Conservation (phyloP, 1,140 invertebrate species). For the Drosophila santomea region DNA sequence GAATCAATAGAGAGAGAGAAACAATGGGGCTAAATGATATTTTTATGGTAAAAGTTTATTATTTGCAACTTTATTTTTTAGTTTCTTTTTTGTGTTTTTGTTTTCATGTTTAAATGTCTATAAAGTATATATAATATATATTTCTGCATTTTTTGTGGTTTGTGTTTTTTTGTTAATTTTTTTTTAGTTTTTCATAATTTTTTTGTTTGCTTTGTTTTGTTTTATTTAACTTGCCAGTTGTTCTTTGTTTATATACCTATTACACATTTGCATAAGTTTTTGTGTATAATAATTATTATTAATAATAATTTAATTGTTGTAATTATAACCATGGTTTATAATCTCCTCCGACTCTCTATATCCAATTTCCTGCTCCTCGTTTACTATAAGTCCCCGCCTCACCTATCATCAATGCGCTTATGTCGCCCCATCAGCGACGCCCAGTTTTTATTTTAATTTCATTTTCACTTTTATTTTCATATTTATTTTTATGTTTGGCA, state of each 20-base stretch:
- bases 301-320: conserved; percentile 81
- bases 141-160: conserved; percentile 65
- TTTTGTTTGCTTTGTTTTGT: conserved; percentile 38
- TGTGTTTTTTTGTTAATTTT: conserved; percentile 41
- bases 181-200: conserved; percentile 51
- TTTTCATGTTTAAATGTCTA: conserved; percentile 84
- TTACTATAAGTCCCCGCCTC: conserved; percentile 1
- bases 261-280: conserved; percentile 74
- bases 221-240: conserved; percentile 67
- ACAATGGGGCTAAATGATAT: conserved; percentile 25
- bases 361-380: conserved; percentile 29
- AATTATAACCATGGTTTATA: conserved; percentile 76
- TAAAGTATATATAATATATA: conserved; percentile 85
- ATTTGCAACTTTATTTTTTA: conserved; percentile 84
- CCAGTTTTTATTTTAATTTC: conserved; percentile 30
- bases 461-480: neutral
- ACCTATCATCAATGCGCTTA: conserved; percentile 11
- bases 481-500: conserved; percentile 39
- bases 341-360: conserved; percentile 25
- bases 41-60: conserved; percentile 84
- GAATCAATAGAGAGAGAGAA: neutral
- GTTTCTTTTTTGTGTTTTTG: conserved; percentile 72
- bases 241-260: conserved; percentile 62
- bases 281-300: conserved; percentile 82
- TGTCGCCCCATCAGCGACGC: conserved; percentile 62